phyloP scores from a whole-genome alignment of 2,113 vertebrate genomes.

The Stigmatopora argus region DNA sequence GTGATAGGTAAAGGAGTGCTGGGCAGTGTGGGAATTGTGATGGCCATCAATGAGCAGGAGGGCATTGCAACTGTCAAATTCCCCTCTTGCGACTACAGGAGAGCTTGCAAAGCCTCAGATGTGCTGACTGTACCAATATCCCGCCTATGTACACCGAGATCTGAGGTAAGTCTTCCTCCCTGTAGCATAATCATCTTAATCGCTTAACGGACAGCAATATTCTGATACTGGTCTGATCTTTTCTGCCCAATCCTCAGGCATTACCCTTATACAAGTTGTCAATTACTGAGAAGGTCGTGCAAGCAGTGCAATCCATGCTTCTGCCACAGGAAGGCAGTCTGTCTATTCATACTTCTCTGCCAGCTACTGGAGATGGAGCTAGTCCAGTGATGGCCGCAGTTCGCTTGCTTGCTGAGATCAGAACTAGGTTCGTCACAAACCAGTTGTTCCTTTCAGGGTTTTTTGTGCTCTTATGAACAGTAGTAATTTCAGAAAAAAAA shows the following conservation, averaged over 20 bases:
- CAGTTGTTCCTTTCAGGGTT: not conserved
- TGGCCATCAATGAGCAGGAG: conserved; percentile 97
- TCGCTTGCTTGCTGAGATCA: conserved; percentile 91
- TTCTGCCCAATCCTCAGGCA: conserved; percentile 69
- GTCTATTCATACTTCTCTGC: conserved; percentile 95
- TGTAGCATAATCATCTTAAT: not conserved
- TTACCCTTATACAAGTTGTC: conserved; percentile 96
- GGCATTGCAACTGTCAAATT: conserved; percentile 96
- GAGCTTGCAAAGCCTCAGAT: conserved; percentile 90
- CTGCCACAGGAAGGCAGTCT: conserved; percentile 98
- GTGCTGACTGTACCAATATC: conserved; percentile 90
- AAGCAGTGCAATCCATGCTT: conserved; percentile 98
- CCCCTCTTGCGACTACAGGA: conserved; percentile 85
- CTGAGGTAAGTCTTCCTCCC: conserved; percentile 79
- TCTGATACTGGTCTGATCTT: conserved; percentile 6
- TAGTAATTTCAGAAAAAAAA: not conserved
- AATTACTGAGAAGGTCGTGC: conserved; percentile 98
- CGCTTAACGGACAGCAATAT: not conserved
- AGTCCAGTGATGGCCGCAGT: conserved; percentile 97
- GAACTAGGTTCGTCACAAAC: conserved; percentile 79
- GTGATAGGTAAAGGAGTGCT: conserved; percentile 92
- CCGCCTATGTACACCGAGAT: conserved; percentile 92
- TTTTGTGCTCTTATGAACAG: not conserved
- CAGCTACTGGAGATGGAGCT: conserved; percentile 93
- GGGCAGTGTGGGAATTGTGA: conserved; percentile 88